A percentile compares a stretch with the other conserved stretches of the same genome.
Conservation (phyloP, 2,888 invertebrate species). For the Cephus pulcher region DNA sequence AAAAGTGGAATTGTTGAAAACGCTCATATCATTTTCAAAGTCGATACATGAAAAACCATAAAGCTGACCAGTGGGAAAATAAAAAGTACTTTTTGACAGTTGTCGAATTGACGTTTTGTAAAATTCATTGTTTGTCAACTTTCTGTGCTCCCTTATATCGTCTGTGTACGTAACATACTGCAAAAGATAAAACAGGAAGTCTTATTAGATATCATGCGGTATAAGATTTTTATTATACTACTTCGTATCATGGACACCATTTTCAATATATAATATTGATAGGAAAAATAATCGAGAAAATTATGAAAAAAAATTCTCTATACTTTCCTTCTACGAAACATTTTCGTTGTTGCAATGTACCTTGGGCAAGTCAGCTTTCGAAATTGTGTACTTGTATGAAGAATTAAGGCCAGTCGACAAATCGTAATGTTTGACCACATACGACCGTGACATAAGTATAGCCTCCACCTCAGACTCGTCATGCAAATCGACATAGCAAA, state of each 20-base stretch:
- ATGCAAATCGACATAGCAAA: conserved; percentile 66
- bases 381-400: conserved; percentile 65
- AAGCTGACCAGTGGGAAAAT: conserved; percentile 73
- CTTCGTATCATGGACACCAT: background rate
- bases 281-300: background rate
- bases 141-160: conserved; percentile 69
- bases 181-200: background rate
- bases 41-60: conserved; percentile 49
- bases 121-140: conserved; percentile 71
- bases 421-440: conserved; percentile 66
- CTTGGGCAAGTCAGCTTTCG: conserved; percentile 54
- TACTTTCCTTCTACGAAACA: background rate
- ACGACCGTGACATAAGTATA: conserved; percentile 69
- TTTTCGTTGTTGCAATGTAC: conserved; percentile 24
- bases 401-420: conserved; percentile 32
- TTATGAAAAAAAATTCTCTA: background rate
- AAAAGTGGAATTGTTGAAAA: conserved; percentile 25
- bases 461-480: conserved; percentile 66
- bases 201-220: background rate
- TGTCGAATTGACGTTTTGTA: conserved; percentile 72
- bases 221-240: background rate
- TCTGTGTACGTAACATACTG: conserved; percentile 31
- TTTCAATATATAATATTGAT: too few relatives aligned
- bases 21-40: conserved; percentile 17
- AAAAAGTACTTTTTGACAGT: conserved; percentile 70